Percentiles rank a stretch among this genome's conserved stretches.
Evolutionary conservation across 2,113 vertebrate species (phyloP).

Genomic region (Chroicocephalus ridibundus): DNA sequence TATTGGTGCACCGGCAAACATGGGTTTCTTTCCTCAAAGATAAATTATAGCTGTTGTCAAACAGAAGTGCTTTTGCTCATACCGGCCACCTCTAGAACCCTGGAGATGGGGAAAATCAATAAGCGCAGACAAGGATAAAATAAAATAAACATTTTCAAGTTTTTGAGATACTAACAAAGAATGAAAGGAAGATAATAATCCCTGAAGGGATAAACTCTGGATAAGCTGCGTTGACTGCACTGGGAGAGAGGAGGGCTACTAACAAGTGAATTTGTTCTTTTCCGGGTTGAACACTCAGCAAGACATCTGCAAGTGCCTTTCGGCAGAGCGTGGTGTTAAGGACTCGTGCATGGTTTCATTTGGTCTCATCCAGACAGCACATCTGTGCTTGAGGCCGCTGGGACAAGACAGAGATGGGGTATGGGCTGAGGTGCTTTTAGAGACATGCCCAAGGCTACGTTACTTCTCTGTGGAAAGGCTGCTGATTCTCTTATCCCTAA

Average conservation of each 20-base stretch:
- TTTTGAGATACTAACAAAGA: slow-evolving; percentile 20
- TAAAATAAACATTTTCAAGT: slow-evolving; percentile 14
- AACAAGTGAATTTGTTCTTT: neutral
- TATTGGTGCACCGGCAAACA: neutral
- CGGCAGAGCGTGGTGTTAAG: neutral
- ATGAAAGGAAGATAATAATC: slow-evolving; percentile 1
- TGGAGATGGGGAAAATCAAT: neutral
- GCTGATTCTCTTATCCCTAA: neutral
- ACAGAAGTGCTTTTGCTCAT: neutral
- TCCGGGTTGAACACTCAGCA: neutral
- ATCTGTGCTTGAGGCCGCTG: neutral
- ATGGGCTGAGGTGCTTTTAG: neutral
- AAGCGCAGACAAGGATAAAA: neutral
- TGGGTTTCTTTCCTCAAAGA: neutral
- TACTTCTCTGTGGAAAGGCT: neutral
- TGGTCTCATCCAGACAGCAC: neutral
- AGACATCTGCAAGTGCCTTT: neutral
- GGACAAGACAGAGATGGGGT: accelerated
- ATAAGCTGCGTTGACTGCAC: neutral
- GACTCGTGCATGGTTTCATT: neutral
- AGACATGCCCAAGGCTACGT: neutral
- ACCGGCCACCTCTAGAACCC: neutral
- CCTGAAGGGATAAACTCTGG: neutral
- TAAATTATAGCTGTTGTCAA: neutral
- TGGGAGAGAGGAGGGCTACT: neutral